These are phyloP conservation scores for Lithobates pipiens DNA, from an alignment of 2,797 vertebrate genomes.

Conservation along the genomic window DNA sequence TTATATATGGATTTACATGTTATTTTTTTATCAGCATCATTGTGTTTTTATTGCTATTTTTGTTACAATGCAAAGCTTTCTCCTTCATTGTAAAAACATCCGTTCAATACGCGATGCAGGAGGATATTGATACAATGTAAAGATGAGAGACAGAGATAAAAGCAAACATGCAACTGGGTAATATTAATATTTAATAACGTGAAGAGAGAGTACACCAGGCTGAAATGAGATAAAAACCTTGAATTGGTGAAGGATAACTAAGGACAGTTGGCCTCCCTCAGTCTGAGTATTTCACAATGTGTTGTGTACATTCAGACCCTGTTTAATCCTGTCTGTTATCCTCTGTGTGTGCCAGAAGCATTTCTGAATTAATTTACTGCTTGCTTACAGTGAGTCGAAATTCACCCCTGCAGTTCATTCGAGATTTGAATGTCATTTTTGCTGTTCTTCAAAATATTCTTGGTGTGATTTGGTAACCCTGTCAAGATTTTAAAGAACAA, in stretches of 20 bases:
- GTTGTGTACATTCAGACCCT: constrained; percentile 51
- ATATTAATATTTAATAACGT: constrained; percentile 63
- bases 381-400: constrained; percentile 51
- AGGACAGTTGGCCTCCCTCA: constrained; percentile 54
- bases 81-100: constrained; percentile 12
- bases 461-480: constrained; percentile 38
- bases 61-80: constrained; percentile 22
- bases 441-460: constrained; percentile 33
- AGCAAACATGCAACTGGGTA: constrained; percentile 56
- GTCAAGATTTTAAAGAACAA: constrained; percentile 11
- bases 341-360: constrained; percentile 58
- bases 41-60: constrained; percentile 46
- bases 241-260: constrained; percentile 58
- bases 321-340: constrained; percentile 58
- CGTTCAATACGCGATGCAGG: not conserved
- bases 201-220: constrained; percentile 44
- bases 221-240: constrained; percentile 59
- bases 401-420: constrained; percentile 47
- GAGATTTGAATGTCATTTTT: constrained; percentile 46
- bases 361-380: constrained; percentile 53
- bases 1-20: constrained; percentile 7
- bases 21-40: constrained; percentile 30
- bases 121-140: constrained; percentile 57
- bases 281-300: constrained; percentile 41
- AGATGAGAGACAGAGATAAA: constrained; percentile 59